Percentiles rank a stretch among this genome's conserved stretches.
Evolutionary conservation across 2,113 vertebrate genomes (phyloP).

Genomic region (Brachionichthys hirsutus): DNA sequence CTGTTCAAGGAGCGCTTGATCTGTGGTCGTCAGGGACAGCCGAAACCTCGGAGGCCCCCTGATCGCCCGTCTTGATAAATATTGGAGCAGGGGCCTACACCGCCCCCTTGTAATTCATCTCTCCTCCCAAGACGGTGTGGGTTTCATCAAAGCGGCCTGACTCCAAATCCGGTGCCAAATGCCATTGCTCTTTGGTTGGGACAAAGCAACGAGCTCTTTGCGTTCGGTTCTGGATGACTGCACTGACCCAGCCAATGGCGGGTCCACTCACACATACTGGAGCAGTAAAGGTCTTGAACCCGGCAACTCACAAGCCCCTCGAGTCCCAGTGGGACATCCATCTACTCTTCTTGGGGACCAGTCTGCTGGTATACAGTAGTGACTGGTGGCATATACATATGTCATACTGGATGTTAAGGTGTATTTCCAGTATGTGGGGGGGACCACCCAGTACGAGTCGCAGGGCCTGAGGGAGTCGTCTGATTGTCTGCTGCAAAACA

Average conservation of each 20-base stretch:
- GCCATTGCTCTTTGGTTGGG: conserved; percentile 47
- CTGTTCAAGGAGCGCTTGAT: conserved; percentile 30
- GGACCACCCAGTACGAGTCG: conserved; percentile 68
- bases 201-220: conserved; percentile 48
- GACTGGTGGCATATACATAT: conserved; percentile 48
- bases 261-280: conserved; percentile 54
- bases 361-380: conserved; percentile 25
- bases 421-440: conserved; percentile 17
- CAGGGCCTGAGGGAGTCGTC: conserved; percentile 59
- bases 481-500: conserved; percentile 66
- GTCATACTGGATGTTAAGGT: conserved; percentile 44
- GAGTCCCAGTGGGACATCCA: conserved; percentile 1
- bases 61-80: conserved; percentile 62
- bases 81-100: conserved; percentile 63
- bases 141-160: conserved; percentile 55
- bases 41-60: conserved; percentile 49
- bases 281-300: conserved; percentile 42
- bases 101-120: conserved; percentile 42
- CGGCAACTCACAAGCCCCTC: conserved; percentile 58
- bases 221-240: conserved; percentile 63
- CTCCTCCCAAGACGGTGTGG: conserved; percentile 53
- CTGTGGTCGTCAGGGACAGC: conserved; percentile 65
- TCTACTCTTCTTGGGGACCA: conserved; percentile 16
- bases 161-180: conserved; percentile 68
- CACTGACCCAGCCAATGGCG: conserved; percentile 49